Evolutionary conservation across 2,888 invertebrate genomes (phyloP), one percentile per base, ranked within the genome.

Genomic region (Sipha maydis): DNA sequence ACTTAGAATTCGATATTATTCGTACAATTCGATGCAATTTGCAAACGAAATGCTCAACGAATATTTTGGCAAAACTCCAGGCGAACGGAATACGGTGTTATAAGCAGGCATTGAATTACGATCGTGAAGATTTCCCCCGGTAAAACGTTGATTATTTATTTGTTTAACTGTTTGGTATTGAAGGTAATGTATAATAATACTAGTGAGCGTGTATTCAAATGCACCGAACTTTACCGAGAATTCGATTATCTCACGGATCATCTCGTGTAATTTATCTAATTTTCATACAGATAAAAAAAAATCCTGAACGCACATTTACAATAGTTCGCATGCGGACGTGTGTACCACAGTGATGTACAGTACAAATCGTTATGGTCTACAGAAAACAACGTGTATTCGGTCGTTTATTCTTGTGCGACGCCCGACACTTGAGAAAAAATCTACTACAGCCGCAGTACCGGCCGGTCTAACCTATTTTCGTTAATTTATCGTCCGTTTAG

Each of bases 61-160:
- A 83, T 21, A 19, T 61, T 61, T 76, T 84, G 84, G 75, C 75
- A 7, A 61, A 41, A 84, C 7, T 76, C 84, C 84, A 84, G 61
- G 34, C n/a, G 28, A 34, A 84, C 61, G 17, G 3, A 75, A 61
- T 28, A 41, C 25, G 17, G 11, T 28, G 83, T 48, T 34, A 34
- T 73, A 83, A 73, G 34, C 73, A 28, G 21, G 75, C 75, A 28
- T 84, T 84, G 75, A 84, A 84, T 84, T 84, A 84, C 84, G 84
- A 76, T 56, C 25, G 61, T 38, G 73, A 76, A 84, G n/a, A 84
- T 38, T n/a, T 75, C 31, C 5, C n/a, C n/a, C 21, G 0, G 54
- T 48, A 38, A 83, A 17, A 34, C 69, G 83, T 56, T 56, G 83
- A 83, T 83, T 83, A 85, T 85, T 85, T 85, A 77, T 85, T 85